Percentiles rank a stretch among this genome's conserved stretches.
Evolutionary conservation across 2,797 vertebrate species (phyloP).

Genomic region (Xiphorhynchus erythropygius): DNA sequence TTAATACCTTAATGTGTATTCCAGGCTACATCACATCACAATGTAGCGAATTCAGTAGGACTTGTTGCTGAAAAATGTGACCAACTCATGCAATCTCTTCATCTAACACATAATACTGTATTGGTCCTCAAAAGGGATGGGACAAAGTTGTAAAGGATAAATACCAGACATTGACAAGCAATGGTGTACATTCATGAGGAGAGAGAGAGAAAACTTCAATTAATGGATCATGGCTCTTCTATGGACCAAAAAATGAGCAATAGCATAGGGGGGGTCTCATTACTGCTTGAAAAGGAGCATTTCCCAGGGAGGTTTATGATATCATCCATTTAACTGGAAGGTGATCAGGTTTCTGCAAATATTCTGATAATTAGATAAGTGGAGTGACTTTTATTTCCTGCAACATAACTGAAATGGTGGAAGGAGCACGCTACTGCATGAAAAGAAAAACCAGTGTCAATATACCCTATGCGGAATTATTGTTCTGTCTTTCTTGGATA

Average conservation of each 20-base stretch:
- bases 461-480: neutral
- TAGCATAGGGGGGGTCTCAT: neutral
- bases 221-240: neutral
- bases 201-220: neutral
- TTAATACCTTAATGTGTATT: conserved; percentile 65
- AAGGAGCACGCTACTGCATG: neutral
- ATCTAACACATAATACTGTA: neutral
- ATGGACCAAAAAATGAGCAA: neutral
- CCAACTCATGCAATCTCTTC: neutral
- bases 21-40: conserved; percentile 21
- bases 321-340: neutral
- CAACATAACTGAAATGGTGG: neutral
- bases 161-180: neutral
- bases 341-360: neutral
- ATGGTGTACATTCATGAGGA: neutral
- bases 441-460: neutral
- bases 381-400: neutral
- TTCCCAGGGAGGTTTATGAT: neutral
- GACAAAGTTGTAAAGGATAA: neutral
- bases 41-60: conserved; percentile 48
- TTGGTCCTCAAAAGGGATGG: conserved; percentile 1
- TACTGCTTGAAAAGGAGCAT: neutral
- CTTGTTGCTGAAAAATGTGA: conserved; percentile 54
- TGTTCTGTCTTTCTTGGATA: neutral
- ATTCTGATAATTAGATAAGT: neutral